Evolutionary conservation across 2,113 vertebrate genomes (phyloP).

Genomic region (Corydoras sp.): DNA sequence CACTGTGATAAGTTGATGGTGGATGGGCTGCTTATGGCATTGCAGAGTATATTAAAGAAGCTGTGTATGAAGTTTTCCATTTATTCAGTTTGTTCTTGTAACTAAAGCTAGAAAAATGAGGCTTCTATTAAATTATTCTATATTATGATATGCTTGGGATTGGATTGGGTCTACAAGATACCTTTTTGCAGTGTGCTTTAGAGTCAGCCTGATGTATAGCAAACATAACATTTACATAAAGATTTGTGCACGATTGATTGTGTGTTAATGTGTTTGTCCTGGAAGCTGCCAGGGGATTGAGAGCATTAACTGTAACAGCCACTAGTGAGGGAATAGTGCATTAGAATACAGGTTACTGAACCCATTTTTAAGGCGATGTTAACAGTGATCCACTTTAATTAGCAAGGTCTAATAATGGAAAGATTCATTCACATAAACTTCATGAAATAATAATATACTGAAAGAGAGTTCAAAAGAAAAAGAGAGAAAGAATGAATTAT

Average conservation of each 20-base stretch:
- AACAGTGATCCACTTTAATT: constrained; percentile 11
- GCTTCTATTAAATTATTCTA: constrained; percentile 33
- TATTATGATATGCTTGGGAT: constrained; percentile 32
- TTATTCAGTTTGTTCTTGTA: constrained; percentile 44
- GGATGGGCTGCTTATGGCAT: constrained; percentile 35
- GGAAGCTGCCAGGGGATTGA: constrained; percentile 10
- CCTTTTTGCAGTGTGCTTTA: constrained; percentile 17
- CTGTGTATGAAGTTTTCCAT: constrained; percentile 36
- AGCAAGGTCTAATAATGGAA: not conserved
- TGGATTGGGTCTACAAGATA: constrained; percentile 34
- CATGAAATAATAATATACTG: not conserved
- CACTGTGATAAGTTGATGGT: constrained; percentile 23
- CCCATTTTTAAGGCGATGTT: constrained; percentile 12
- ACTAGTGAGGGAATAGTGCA: not conserved
- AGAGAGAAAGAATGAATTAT: too few relatives aligned
- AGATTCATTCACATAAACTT: constrained; percentile 7
- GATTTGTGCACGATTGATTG: constrained; percentile 2
- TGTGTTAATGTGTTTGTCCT: constrained; percentile 26
- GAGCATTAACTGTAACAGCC: not conserved
- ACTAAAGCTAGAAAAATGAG: constrained; percentile 34
- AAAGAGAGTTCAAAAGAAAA: too few relatives aligned
- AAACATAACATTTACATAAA: constrained; percentile 21
- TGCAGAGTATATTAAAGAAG: constrained; percentile 38
- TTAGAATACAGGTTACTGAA: not conserved
- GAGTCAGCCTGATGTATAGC: constrained; percentile 22